These are phyloP conservation scores for Sinohyriopsis cumingii DNA, from an alignment of 2,888 invertebrate genomes.

Conservation along the genomic window DNA sequence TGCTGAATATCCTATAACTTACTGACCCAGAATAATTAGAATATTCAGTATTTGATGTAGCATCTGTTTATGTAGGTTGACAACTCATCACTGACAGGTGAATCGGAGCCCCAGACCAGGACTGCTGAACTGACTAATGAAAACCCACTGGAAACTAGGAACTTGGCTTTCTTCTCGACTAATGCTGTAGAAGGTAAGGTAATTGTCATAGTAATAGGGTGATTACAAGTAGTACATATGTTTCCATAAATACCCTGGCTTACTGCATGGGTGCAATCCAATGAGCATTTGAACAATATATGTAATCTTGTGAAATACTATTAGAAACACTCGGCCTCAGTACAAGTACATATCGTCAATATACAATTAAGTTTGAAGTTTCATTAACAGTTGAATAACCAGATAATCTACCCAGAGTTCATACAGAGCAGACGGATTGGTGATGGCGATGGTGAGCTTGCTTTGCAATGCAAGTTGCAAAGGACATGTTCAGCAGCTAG, in stretches of 20 bases:
- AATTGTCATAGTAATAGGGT: not conserved
- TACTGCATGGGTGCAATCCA: not conserved
- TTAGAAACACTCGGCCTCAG: too few relatives aligned
- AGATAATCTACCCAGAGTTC: too few relatives aligned
- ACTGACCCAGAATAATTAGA: not conserved
- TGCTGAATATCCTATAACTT: too few relatives aligned
- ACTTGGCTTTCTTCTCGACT: conserved; percentile 87
- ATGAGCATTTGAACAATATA: too few relatives aligned
- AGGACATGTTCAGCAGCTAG: too few relatives aligned
- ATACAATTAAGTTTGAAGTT: too few relatives aligned
- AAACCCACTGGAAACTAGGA: conserved; percentile 84
- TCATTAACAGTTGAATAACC: too few relatives aligned
- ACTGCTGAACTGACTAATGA: conserved; percentile 78
- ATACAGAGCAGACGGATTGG: too few relatives aligned
- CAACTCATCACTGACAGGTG: conserved; percentile 83
- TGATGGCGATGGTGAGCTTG: too few relatives aligned
- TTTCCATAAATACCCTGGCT: not conserved
- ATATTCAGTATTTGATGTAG: not conserved
- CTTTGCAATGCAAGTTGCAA: too few relatives aligned
- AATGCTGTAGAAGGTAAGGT: conserved; percentile 82
- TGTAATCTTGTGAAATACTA: too few relatives aligned
- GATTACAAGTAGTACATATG: not conserved
- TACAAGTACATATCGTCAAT: too few relatives aligned
- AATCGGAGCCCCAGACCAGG: conserved; percentile 81
- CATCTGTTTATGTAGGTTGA: conserved; percentile 73